Evolutionary conservation across 2,888 invertebrate species (phyloP), one percentile per base, ranked within the genome.

Genomic region (Synanthedon andrenaeformis): DNA sequence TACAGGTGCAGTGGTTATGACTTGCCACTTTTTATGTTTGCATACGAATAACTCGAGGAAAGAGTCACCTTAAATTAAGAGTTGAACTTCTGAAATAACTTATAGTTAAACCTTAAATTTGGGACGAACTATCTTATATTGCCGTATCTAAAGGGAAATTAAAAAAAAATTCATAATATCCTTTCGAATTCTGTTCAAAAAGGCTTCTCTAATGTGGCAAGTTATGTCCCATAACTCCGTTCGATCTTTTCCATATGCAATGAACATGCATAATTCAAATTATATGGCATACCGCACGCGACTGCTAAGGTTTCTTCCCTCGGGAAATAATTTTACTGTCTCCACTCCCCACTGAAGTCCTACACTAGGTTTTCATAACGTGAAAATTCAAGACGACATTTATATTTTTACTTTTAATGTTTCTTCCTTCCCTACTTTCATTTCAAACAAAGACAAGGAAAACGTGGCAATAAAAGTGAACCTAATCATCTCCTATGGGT

Each of bases 191-290:
- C 8, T 35, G 35, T 35, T 35, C 8, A 35, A 35, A 35, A 35
- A 35, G 35, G 35, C 10, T 35, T 35, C 35, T 35, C 35, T 35
- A 35, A 35, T 35, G 35, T 35, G 35, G 13, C 3, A 45, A 14
- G 6, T 45, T 45, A 45, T 45, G 14, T 45, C 45, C n/a, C 45
- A 45, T 45, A 45, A 13, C 14, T 14, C 45, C n/a, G 13, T 45
- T 45, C 14, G 45, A 45, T 45, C 45, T 14, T 63, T 62, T 63
- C 66, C 71, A 69, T 70, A 66, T 69, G 70, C 69, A 67, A 63
- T 63, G 62, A 59, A 59, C 62, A 73, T 77, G 69, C 67, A 76
- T 78, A 68, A 76, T 78, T 75, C 66, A 72, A 64, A 65, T 67
- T 66, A 70, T 68, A 62, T 57, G 55, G 55, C 54, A 52, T 54